Evolutionary conservation across 64 coral and sea anemone genomes (phyloP).

Genomic region (Dendrophyllia cribrosa): DNA sequence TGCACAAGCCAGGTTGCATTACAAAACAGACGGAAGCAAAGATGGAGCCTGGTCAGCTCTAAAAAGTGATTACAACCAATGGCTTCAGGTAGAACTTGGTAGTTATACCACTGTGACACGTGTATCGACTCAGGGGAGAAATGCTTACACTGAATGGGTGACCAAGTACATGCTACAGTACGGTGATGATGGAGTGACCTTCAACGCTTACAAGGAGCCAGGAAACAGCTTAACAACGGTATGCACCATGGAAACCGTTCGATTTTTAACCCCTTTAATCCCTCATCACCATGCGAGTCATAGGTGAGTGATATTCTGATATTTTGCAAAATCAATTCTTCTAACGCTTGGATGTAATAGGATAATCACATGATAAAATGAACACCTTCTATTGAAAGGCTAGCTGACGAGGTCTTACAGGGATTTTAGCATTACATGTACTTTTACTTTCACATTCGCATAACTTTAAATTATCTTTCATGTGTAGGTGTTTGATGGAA

Average conservation of each 20-base stretch:
- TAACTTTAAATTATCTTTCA: too few species aligned
- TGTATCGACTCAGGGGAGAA: slow-evolving; percentile 30
- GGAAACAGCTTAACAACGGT: not conserved
- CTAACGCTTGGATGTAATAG: too few species aligned
- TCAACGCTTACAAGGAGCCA: not conserved
- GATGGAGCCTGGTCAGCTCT: slow-evolving; percentile 37
- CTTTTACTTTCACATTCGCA: too few species aligned
- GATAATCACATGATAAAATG: too few species aligned
- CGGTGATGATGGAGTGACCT: slow-evolving; percentile 1
- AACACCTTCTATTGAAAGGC: too few species aligned
- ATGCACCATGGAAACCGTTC: too few species aligned
- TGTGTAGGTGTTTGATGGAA: not conserved
- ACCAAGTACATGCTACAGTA: not conserved
- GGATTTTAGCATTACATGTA: too few species aligned
- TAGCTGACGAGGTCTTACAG: too few species aligned
- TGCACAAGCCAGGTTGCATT: slow-evolving; percentile 8
- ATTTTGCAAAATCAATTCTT: too few species aligned
- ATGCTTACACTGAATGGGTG: not conserved
- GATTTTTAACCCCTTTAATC: too few species aligned
- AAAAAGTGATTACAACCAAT: slow-evolving; percentile 23
- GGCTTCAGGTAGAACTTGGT: slow-evolving; percentile 45
- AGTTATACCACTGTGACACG: slow-evolving; percentile 16
- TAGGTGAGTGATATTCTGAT: too few species aligned
- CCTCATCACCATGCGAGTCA: too few species aligned
- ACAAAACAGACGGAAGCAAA: not conserved